These are phyloP conservation scores for Sebastes jordani DNA, from an alignment of 2,797 vertebrate species.

Conservation along the genomic window DNA sequence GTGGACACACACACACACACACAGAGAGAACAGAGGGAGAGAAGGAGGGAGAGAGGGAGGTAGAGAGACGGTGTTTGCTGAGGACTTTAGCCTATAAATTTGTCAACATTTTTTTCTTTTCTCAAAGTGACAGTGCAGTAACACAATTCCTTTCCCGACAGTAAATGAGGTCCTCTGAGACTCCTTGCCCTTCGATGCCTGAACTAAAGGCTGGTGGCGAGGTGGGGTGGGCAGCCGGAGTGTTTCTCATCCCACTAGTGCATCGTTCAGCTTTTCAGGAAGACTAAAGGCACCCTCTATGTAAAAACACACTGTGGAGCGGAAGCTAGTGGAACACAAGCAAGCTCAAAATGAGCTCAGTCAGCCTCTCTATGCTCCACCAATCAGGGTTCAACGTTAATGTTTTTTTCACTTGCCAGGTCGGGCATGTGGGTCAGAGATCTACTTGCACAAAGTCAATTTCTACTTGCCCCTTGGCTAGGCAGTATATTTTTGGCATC, in stretches of 20 bases:
- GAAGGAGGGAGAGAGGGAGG: not conserved
- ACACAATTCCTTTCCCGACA: slow-evolving; percentile 26
- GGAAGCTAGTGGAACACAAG: not conserved
- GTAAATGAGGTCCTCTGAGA: slow-evolving; percentile 60
- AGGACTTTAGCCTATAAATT: slow-evolving; percentile 15
- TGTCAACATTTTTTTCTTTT: slow-evolving; percentile 23
- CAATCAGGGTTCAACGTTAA: too few relatives aligned
- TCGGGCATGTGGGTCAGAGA: too few relatives aligned
- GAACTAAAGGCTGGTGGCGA: slow-evolving; percentile 22
- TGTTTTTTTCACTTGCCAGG: too few relatives aligned
- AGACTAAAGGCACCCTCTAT: not conserved
- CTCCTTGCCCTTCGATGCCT: slow-evolving; percentile 29
- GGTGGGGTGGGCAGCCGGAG: slow-evolving; percentile 38
- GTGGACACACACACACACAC: not conserved
- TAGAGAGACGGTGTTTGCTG: not conserved
- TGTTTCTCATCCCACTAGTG: slow-evolving; percentile 38
- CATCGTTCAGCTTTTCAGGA: slow-evolving; percentile 7
- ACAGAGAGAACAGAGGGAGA: not conserved
- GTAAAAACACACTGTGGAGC: not conserved
- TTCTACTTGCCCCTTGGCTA: too few relatives aligned
- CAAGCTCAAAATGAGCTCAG: not conserved
- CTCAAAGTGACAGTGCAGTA: slow-evolving; percentile 16
- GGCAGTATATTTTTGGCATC: too few relatives aligned
- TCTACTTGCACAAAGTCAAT: too few relatives aligned
- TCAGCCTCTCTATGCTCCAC: not conserved